Conservation (phyloP, 2,113 vertebrate genomes). For the Struthio camelus region DNA sequence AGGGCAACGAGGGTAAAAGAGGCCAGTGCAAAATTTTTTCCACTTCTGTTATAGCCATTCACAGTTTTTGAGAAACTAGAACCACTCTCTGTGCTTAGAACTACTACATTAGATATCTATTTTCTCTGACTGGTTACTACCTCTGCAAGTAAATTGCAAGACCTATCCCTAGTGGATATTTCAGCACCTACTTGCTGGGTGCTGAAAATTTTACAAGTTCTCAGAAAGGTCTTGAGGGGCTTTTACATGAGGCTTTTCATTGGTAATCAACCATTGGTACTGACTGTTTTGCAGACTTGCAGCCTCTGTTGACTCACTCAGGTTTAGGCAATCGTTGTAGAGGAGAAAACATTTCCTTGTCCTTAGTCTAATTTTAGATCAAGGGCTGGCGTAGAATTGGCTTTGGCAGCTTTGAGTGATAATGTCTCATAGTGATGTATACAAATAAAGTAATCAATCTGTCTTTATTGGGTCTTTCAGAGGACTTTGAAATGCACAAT, state of each 20-base stretch:
- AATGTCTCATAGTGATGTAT: background rate
- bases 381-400: conserved; percentile 41
- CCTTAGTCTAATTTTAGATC: conserved; percentile 59
- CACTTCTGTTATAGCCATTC: accelerated
- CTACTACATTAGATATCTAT: background rate
- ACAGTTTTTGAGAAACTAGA: background rate
- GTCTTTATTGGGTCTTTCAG: conserved; percentile 44
- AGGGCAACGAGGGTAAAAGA: background rate
- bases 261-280: background rate
- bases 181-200: background rate
- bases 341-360: conserved; percentile 40
- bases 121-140: background rate
- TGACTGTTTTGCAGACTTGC: background rate
- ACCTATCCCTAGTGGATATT: background rate
- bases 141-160: background rate
- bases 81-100: background rate
- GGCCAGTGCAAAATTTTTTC: background rate
- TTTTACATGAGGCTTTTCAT: background rate
- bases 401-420: conserved; percentile 18
- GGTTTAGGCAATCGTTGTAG: conserved; percentile 1
- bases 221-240: background rate
- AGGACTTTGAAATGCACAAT: conserved; percentile 15
- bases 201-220: background rate
- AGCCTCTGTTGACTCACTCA: background rate
- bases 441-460: conserved; percentile 46